Evolutionary conservation across 2,888 invertebrate genomes (phyloP).

Genomic region (Ellobium chinense): DNA sequence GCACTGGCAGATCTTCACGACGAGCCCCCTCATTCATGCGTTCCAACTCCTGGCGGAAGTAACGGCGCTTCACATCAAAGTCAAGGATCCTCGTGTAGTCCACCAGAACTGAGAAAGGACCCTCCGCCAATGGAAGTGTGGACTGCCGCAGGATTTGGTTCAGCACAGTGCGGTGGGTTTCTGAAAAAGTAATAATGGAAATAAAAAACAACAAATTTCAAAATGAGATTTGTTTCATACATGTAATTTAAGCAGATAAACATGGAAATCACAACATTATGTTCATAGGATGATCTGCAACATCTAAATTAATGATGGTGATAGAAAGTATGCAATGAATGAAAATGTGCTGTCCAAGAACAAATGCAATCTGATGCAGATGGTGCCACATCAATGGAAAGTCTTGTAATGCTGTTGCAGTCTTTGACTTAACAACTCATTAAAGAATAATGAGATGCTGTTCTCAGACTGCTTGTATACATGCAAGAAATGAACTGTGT

Average conservation of each 20-base stretch:
- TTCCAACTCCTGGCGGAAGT: constrained; percentile 92
- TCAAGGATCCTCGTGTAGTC: constrained; percentile 92
- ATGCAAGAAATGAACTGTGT: too few relatives aligned
- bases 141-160: constrained; percentile 91
- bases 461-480: neutral
- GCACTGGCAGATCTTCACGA: constrained; percentile 89
- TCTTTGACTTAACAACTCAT: neutral
- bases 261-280: too few relatives aligned
- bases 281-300: too few relatives aligned
- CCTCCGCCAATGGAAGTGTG: constrained; percentile 87
- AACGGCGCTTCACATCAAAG: constrained; percentile 92
- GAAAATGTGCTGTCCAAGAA: too few relatives aligned
- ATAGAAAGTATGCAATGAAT: too few relatives aligned
- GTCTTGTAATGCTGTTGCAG: neutral
- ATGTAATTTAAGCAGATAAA: too few relatives aligned
- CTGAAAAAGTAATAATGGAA: constrained; percentile 76
- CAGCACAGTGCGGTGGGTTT: constrained; percentile 91
- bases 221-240: too few relatives aligned
- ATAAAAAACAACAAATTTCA: neutral
- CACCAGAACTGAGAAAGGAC: constrained; percentile 92
- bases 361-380: too few relatives aligned
- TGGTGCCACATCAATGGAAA: too few relatives aligned
- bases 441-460: neutral
- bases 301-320: too few relatives aligned
- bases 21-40: constrained; percentile 85